These are phyloP conservation scores for Nasalis larvatus DNA, from an alignment of 2,113 vertebrate species.

Conservation along the genomic window DNA sequence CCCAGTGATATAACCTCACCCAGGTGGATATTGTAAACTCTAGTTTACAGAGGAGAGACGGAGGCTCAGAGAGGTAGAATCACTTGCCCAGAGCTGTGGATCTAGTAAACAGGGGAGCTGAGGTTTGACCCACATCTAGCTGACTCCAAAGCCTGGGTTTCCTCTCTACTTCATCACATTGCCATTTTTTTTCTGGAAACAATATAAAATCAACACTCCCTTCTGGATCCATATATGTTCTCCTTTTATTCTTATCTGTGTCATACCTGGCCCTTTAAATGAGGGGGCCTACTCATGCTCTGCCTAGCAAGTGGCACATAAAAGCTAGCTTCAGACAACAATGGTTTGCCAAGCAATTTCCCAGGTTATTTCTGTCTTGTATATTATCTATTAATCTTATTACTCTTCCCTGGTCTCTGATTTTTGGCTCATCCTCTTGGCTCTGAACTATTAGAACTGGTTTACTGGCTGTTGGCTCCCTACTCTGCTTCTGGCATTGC, in stretches of 20 bases:
- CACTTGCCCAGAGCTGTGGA: background rate
- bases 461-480: background rate
- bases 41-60: background rate
- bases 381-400: constrained; percentile 58
- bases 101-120: background rate
- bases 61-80: background rate
- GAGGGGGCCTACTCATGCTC: background rate
- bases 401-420: constrained; percentile 4
- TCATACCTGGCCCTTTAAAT: constrained; percentile 41
- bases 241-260: background rate
- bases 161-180: background rate
- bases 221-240: background rate
- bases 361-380: constrained; percentile 44
- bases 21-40: background rate
- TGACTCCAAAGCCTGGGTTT: background rate
- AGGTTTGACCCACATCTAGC: background rate
- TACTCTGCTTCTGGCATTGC: background rate
- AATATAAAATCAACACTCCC: background rate
- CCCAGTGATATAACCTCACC: background rate
- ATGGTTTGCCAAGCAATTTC: constrained; percentile 41
- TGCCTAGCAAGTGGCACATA: background rate
- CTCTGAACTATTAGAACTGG: background rate
- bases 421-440: background rate
- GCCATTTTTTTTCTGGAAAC: background rate
- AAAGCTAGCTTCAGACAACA: constrained; percentile 46